Evolutionary conservation across 2,888 invertebrate genomes (phyloP), one percentile per base, ranked within the genome.

Genomic region (Saturnia japonica): DNA sequence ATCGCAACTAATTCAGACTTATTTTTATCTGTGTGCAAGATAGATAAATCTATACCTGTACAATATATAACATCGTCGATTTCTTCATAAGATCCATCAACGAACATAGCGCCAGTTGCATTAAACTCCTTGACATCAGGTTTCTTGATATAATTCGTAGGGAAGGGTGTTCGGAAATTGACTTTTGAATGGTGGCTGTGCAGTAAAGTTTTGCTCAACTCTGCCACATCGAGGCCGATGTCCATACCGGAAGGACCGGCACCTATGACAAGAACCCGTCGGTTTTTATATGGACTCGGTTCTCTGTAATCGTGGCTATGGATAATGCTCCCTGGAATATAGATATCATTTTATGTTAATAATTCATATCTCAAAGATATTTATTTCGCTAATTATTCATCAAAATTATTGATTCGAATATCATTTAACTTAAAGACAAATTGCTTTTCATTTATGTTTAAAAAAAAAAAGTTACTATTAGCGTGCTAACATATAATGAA

Each of bases 221-320:
- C 79, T 0, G 95, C 88, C 0, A 97, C 85, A 76, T 96, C 96
- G 0, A 96, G 82, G 0, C 95, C 93, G 54, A 97, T 96, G 80
- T 97, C 97, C 82, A 95, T 92, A 1, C 97, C 97, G 0, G 97
- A 97, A 0, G 96, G 95, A 0, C 96, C 96, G 0, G 96, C 96
- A 0, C 97, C 97, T 1, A 97, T 89, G 16, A 96, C 85, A 1
- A 96, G 87, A 0, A 97, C 96, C 1, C 88, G 92, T 73, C 95
- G 94, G 40, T 93, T 94, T 45, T 80, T 85, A 83, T 95, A 97
- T 0, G 84, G 82, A 0, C 95, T 95, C 0, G 96, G 96, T 25
- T 89, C 91, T 78, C 96, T 91, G 84, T 97, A 97, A 81, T 96
- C 94, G 83, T 97, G 97, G 78, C 97, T 97, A 86, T 97, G 97